These are phyloP conservation scores for Enhydra lutris DNA, from an alignment of 2,113 vertebrate genomes.

Conservation along the genomic window DNA sequence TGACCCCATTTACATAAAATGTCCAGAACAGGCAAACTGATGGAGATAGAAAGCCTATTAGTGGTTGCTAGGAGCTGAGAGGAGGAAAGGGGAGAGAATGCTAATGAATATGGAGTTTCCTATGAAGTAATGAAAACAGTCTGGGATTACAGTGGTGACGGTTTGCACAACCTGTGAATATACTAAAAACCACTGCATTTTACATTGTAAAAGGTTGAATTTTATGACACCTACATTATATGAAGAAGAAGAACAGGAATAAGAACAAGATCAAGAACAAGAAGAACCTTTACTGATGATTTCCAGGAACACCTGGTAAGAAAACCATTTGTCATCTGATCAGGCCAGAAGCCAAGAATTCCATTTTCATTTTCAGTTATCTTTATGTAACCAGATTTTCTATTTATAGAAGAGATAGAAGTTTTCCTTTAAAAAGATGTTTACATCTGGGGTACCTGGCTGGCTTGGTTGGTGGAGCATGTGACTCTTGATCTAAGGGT, in stretches of 20 bases:
- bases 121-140: neutral
- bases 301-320: neutral
- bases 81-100: neutral
- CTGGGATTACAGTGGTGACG: neutral
- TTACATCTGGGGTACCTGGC: neutral
- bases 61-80: neutral
- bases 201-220: neutral
- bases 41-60: neutral
- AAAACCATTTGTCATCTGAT: neutral
- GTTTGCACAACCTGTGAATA: neutral
- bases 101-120: neutral
- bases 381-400: neutral
- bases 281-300: neutral
- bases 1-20: neutral
- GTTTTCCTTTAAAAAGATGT: neutral
- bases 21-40: neutral
- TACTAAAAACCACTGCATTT: neutral
- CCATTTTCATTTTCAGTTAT: neutral
- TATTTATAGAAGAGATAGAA: neutral
- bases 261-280: neutral
- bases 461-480: neutral
- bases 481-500: neutral
- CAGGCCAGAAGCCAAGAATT: neutral
- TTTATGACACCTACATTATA: neutral
- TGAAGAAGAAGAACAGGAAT: neutral